Conservation (phyloP, 1,140 invertebrate genomes). For the Macrotrachela quadricornifera region DNA sequence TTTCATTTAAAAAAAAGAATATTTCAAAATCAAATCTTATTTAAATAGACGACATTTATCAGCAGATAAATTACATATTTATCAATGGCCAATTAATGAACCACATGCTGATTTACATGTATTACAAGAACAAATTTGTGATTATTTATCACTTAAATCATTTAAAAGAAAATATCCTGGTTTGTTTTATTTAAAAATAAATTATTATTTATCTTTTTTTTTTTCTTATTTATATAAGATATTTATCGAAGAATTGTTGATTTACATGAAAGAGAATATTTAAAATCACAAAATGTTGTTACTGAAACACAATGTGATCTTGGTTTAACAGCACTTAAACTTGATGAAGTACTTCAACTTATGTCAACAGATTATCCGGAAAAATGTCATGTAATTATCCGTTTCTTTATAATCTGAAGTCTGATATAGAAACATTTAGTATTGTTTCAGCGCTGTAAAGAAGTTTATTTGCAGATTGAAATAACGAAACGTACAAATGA, state of each 20-base stretch:
- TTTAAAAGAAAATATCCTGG: constrained; percentile 79
- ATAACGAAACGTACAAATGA: no score
- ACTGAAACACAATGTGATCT: constrained; percentile 75
- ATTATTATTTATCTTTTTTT: no score
- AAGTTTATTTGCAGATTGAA: no score
- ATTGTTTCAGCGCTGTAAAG: no score
- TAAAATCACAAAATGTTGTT: constrained; percentile 58
- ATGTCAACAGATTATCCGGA: constrained; percentile 81
- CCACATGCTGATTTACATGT: constrained; percentile 43
- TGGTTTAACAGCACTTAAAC: constrained; percentile 67
- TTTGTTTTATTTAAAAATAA: constrained; percentile 4
- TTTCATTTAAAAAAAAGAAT: no score
- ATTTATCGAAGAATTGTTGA: constrained; percentile 57
- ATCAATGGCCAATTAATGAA: constrained; percentile 25
- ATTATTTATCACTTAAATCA: constrained; percentile 72
- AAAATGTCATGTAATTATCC: constrained; percentile 53
- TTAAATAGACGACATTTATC: no score
- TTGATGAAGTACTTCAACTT: constrained; percentile 71
- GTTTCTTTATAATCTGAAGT: no score
- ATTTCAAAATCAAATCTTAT: no score
- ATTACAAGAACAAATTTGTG: constrained; percentile 73
- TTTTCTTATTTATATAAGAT: constrained; percentile 31
- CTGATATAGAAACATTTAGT: no score
- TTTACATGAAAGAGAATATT: constrained; percentile 65
- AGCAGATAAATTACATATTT: no score